These are phyloP conservation scores for Zonitis immaculata DNA, from an alignment of 2,888 invertebrate species.

Conservation along the genomic window DNA sequence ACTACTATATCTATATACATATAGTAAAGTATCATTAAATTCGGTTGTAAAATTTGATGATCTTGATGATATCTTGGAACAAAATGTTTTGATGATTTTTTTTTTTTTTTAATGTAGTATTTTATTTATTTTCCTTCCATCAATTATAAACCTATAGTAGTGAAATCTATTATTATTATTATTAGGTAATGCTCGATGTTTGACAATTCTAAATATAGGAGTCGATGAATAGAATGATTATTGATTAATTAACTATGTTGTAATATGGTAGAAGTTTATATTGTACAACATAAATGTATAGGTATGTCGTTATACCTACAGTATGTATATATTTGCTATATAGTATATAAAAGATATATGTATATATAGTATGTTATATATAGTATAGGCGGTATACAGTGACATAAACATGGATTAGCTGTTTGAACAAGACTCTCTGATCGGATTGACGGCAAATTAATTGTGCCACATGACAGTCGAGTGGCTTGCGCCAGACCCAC, in stretches of 20 bases:
- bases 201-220: background rate
- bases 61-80: no score
- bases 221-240: conserved; percentile 4
- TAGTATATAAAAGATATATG: conserved; percentile 10
- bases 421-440: conserved; percentile 44
- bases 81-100: no score
- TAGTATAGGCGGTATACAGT: conserved; percentile 28
- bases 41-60: no score
- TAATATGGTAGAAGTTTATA: no score
- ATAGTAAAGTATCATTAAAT: no score
- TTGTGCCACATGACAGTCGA: conserved; percentile 44
- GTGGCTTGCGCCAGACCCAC: conserved; percentile 36
- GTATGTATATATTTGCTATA: no score
- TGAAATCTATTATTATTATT: no score
- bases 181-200: no score
- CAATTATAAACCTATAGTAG: background rate
- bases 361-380: conserved; percentile 20
- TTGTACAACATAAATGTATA: no score
- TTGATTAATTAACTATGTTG: conserved; percentile 35
- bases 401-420: conserved; percentile 46
- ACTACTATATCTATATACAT: no score
- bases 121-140: background rate
- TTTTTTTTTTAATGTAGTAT: no score
- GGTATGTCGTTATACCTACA: no score
- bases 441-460: conserved; percentile 48